Percentiles rank a stretch among this genome's conserved stretches.
phyloP scores from a whole-genome alignment of 2,113 vertebrate species.

The Atractosteus spatula region DNA sequence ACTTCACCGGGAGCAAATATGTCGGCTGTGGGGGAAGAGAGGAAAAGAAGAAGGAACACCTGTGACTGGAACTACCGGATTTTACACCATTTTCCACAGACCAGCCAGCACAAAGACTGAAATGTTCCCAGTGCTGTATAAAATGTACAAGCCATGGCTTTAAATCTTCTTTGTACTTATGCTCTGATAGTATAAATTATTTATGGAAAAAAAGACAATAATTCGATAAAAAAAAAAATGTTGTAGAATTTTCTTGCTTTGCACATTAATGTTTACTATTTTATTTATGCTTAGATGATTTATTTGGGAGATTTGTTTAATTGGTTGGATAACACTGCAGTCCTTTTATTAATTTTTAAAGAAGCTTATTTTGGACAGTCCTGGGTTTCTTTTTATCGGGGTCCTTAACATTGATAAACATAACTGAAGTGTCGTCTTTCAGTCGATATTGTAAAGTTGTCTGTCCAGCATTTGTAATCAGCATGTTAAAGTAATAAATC shows the following conservation, averaged over 20 bases:
- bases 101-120: not conserved
- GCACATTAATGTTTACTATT: slow-evolving; percentile 73
- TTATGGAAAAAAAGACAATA: slow-evolving; percentile 61
- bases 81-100: slow-evolving; percentile 20
- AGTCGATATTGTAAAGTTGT: slow-evolving; percentile 7
- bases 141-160: slow-evolving; percentile 52
- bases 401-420: slow-evolving; percentile 10
- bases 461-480: slow-evolving; percentile 19
- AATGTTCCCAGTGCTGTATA: slow-evolving; percentile 28
- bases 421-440: not conserved
- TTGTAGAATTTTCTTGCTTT: slow-evolving; percentile 63
- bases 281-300: slow-evolving; percentile 62
- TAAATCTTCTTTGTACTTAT: slow-evolving; percentile 62
- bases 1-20: not conserved
- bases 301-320: slow-evolving; percentile 37
- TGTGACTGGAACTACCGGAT: slow-evolving; percentile 15
- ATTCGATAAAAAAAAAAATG: slow-evolving; percentile 35
- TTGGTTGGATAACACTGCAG: slow-evolving; percentile 21
- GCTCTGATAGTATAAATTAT: slow-evolving; percentile 70
- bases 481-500: slow-evolving; percentile 11
- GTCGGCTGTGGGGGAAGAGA: not conserved
- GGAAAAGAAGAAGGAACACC: not conserved
- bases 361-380: slow-evolving; percentile 28
- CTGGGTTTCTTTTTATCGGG: slow-evolving; percentile 21
- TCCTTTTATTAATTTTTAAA: slow-evolving; percentile 14